These are phyloP conservation scores for Polyodon spathula DNA, from an alignment of 2,113 vertebrate species.

Conservation along the genomic window DNA sequence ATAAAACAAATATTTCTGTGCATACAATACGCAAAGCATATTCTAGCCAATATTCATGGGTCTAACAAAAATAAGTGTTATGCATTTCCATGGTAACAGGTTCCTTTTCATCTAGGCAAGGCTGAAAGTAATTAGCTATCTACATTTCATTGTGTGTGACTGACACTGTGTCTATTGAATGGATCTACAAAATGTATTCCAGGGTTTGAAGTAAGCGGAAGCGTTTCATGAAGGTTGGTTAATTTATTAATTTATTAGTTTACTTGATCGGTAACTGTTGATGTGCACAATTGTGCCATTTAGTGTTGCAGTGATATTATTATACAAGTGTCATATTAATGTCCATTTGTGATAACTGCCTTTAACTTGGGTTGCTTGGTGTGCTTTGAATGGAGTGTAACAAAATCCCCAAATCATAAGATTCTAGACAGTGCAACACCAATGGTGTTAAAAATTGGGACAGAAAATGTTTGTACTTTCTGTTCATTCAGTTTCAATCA, in stretches of 20 bases:
- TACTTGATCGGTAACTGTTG: too few relatives aligned
- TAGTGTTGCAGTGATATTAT: too few relatives aligned
- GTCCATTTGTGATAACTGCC: too few relatives aligned
- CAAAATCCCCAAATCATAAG: too few relatives aligned
- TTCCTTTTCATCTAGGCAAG: constrained; percentile 75
- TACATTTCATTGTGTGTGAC: constrained; percentile 77
- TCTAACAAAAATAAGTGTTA: constrained; percentile 38
- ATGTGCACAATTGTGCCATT: too few relatives aligned
- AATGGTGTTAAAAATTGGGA: too few relatives aligned
- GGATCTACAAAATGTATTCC: background rate
- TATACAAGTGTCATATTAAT: too few relatives aligned
- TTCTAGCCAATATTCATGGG: constrained; percentile 74
- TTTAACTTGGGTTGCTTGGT: too few relatives aligned
- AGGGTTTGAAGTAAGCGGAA: constrained; percentile 6
- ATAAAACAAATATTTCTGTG: background rate
- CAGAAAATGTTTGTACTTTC: too few relatives aligned
- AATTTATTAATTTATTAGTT: background rate
- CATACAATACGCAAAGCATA: background rate
- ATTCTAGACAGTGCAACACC: too few relatives aligned
- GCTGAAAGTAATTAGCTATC: constrained; percentile 83
- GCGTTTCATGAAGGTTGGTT: background rate
- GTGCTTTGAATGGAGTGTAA: too few relatives aligned
- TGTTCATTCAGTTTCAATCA: too few relatives aligned
- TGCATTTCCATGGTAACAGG: constrained; percentile 86
- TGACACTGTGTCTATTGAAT: constrained; percentile 50